Base-by-base conservation (phyloP, 2,797 vertebrate genomes). In the Hybognathus amarus region DNA sequence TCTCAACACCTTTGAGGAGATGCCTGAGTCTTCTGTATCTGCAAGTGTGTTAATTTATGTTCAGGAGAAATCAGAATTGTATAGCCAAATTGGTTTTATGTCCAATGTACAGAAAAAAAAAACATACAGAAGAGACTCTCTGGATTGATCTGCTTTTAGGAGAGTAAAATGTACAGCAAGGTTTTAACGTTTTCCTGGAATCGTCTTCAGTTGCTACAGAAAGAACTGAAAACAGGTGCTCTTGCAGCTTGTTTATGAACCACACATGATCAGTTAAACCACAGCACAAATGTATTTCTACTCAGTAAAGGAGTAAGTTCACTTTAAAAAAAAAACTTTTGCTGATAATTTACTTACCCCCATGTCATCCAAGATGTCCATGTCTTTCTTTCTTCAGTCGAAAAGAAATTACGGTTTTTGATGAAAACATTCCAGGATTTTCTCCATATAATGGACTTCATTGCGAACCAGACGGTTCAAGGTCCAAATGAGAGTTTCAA, bases 1-100 rank as follows among this genome's bases (percentile, higher is more conserved):
- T 87, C 91, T 95, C 0, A 95, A 93, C 0, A 67, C 92, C 84
- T 96, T 95, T 0, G 97, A 98, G 64, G 97, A 97, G 88, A 89
- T 95, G 68, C 89, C 95, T 0, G 97, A 97, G 87, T 95, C 95
- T 18, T 93, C 96, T 0, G 93, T 92, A 80, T 92, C 94, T 0
- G 94, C 95, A 11, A 95, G 97, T 98, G 76, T 61, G 7, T 33
- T 30, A 9, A 52, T 63, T 50, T n/a, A 40, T n/a, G 1, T 38
- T 12, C 45, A 61, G 59, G 20, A 68, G 59, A 13, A 69, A 69
- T 33, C 27, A 24, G 73, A 8, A 17, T 33, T 63, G 22, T 33
- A 15, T 33, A 30, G 10, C 24, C 10, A 30, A 8, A 67, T 18
- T 22, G 22, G 5, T 24, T 69, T 45, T 9, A 24, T 42, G 12